phyloP scores from a whole-genome alignment of 2,797 vertebrate genomes.

The Eulemur coronatus region DNA sequence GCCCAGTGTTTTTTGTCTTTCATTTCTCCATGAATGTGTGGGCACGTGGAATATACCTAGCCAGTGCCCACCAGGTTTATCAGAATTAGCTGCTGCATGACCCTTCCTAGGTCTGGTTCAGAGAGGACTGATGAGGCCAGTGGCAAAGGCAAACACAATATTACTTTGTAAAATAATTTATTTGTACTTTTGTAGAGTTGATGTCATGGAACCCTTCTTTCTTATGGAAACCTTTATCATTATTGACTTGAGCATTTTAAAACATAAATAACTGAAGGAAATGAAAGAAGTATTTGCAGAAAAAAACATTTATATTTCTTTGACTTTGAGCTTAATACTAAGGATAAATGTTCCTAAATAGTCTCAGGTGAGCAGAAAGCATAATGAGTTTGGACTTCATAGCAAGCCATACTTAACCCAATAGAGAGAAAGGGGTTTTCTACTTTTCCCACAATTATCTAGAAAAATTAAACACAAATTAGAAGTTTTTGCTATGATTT shows the following conservation, averaged over 20 bases:
- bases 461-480: neutral
- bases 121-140: neutral
- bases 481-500: neutral
- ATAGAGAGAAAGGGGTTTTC: neutral
- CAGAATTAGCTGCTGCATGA: neutral
- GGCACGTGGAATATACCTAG: neutral
- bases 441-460: neutral
- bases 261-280: conserved; percentile 37
- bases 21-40: neutral
- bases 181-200: neutral
- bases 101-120: neutral
- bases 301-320: neutral
- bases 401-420: neutral
- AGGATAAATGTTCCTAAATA: neutral
- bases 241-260: neutral
- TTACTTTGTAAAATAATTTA: neutral
- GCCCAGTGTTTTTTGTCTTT: neutral
- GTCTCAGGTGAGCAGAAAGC: neutral
- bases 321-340: neutral
- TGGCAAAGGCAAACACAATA: neutral
- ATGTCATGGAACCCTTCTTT: neutral
- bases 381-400: neutral
- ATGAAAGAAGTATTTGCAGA: neutral
- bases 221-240: neutral
- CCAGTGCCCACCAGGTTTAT: too few species aligned